Conservation (phyloP, 2,113 vertebrate genomes). For the Smithornis capensis region DNA sequence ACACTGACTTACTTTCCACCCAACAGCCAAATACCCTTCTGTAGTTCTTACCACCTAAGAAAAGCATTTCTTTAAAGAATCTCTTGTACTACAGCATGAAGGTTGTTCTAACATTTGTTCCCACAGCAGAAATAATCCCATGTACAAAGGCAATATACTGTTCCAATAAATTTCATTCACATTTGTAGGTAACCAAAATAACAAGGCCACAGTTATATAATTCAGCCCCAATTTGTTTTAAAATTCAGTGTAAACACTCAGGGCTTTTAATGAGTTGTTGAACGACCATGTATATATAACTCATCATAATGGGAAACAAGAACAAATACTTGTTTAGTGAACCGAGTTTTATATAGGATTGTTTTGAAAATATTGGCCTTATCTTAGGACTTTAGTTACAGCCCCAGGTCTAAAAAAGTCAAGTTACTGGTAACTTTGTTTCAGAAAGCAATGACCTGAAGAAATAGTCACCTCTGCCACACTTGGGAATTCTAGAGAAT, state of each 20-base stretch:
- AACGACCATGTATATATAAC: neutral
- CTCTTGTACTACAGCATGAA: neutral
- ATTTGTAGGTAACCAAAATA: neutral
- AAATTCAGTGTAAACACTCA: neutral
- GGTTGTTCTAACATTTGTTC: neutral
- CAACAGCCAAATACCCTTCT: neutral
- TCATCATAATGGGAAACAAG: neutral
- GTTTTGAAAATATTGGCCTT: neutral
- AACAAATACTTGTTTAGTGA: neutral
- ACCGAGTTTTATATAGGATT: neutral
- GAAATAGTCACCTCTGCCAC: neutral
- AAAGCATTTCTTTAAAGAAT: neutral
- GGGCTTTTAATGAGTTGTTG: neutral
- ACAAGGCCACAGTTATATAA: neutral
- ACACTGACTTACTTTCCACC: neutral
- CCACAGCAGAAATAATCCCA: neutral
- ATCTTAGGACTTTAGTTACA: neutral
- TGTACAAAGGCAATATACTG: neutral
- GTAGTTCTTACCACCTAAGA: neutral
- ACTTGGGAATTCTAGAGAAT: neutral
- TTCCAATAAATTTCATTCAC: neutral
- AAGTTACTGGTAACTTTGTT: neutral
- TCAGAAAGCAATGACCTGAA: neutral
- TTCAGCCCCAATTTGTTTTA: neutral
- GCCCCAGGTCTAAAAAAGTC: neutral